Evolutionary conservation across 2,113 vertebrate genomes (phyloP).

Genomic region (Chionodraco myersi): DNA sequence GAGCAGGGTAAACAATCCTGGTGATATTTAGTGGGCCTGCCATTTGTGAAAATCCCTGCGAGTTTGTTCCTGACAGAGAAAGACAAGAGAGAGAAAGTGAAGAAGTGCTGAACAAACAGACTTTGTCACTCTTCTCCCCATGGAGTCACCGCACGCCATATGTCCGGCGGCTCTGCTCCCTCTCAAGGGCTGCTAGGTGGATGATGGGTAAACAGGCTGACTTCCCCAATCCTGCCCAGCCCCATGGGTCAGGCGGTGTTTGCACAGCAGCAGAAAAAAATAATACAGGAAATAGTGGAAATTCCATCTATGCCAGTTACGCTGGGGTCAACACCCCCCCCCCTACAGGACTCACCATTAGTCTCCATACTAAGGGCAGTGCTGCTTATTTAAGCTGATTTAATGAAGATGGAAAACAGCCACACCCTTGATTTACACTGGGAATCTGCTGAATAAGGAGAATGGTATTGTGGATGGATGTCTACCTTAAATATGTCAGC

Average conservation of each 20-base stretch:
- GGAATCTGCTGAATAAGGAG: conserved; percentile 67
- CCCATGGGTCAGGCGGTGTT: conserved; percentile 67
- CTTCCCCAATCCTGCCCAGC: conserved; percentile 56
- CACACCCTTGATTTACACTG: conserved; percentile 25
- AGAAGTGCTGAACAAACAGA: conserved; percentile 64
- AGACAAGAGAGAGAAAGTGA: conserved; percentile 50
- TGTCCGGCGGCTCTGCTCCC: conserved; percentile 60
- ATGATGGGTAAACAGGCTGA: conserved; percentile 79
- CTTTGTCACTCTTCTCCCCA: conserved; percentile 30
- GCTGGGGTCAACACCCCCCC: neutral
- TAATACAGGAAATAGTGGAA: conserved; percentile 78
- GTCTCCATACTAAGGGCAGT: conserved; percentile 27
- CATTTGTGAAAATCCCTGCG: conserved; percentile 48
- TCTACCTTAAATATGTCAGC: conserved; percentile 54
- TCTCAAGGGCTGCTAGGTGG: conserved; percentile 74
- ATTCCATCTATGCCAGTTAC: conserved; percentile 72
- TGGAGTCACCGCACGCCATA: conserved; percentile 18
- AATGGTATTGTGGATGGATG: conserved; percentile 31
- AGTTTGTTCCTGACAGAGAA: conserved; percentile 45
- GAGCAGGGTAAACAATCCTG: conserved; percentile 54
- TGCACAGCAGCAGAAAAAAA: conserved; percentile 71
- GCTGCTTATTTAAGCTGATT: conserved; percentile 60
- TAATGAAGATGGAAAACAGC: conserved; percentile 55
- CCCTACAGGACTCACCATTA: neutral
- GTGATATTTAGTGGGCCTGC: conserved; percentile 59